Evolutionary conservation across 2,888 invertebrate genomes (phyloP).

Genomic region (Drosophila differens): DNA sequence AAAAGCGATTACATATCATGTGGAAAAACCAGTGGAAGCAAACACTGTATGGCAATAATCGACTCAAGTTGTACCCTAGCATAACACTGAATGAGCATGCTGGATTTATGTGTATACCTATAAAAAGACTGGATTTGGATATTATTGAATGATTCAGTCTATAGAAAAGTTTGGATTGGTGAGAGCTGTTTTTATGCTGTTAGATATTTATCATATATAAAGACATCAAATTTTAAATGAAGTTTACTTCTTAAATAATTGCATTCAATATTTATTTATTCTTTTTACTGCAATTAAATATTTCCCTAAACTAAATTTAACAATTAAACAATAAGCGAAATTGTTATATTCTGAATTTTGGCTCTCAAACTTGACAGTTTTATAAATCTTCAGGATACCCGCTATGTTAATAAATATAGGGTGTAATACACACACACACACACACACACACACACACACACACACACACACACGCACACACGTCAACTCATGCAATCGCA

Average conservation of each 20-base stretch:
- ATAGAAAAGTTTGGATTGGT: not conserved
- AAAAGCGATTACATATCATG: conserved; percentile 63
- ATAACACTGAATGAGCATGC: not conserved
- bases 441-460: not conserved
- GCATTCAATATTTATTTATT: not conserved
- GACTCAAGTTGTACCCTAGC: conserved; percentile 27
- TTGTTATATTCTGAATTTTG: not conserved
- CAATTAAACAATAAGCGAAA: not conserved
- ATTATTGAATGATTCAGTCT: not conserved
- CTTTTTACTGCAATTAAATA: not conserved
- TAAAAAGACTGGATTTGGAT: not conserved
- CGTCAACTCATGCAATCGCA: not conserved
- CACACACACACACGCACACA: not conserved
- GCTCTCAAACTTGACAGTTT: not conserved
- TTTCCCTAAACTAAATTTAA: not conserved
- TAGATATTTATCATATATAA: not conserved
- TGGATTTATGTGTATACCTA: not conserved
- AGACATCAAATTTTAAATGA: not conserved
- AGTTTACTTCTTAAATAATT: not conserved
- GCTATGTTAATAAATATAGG: not conserved
- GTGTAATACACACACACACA: not conserved
- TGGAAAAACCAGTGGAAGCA: conserved; percentile 40
- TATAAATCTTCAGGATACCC: not conserved
- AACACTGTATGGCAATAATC: not conserved
- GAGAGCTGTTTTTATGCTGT: not conserved